phyloP scores from a whole-genome alignment of 2,888 invertebrate species.

The Anoncus sp. region DNA sequence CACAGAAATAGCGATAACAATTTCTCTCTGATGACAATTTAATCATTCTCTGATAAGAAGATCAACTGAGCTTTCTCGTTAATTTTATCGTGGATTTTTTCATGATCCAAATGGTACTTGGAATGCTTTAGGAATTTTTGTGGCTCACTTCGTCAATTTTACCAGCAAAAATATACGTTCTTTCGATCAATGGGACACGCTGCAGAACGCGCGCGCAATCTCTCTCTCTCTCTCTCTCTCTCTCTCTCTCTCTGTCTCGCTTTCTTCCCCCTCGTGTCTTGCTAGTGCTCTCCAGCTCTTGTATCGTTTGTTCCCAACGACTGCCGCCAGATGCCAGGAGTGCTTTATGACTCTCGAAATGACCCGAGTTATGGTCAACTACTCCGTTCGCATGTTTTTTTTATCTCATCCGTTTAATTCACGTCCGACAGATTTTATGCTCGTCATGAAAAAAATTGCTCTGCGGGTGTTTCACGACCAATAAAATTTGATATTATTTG shows the following conservation, averaged over 20 bases:
- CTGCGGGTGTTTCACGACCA: slow-evolving; percentile 34
- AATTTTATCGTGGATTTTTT: slow-evolving; percentile 6
- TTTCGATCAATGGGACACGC: slow-evolving; percentile 80
- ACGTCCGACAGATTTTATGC: slow-evolving; percentile 48
- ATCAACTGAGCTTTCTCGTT: not conserved
- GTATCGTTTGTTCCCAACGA: slow-evolving; percentile 69
- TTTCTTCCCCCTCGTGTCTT: slow-evolving; percentile 42
- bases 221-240: slow-evolving; percentile 57
- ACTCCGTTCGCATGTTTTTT: slow-evolving; percentile 63
- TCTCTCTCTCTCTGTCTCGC: slow-evolving; percentile 49
- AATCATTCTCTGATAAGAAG: not conserved
- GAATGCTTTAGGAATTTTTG: slow-evolving; percentile 44
- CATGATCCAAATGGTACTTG: not conserved
- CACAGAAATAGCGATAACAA: not conserved
- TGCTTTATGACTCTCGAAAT: slow-evolving; percentile 78
- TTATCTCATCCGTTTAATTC: slow-evolving; percentile 67
- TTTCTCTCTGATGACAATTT: slow-evolving; percentile 4
- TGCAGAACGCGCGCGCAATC: slow-evolving; percentile 77
- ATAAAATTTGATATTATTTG: slow-evolving; percentile 35
- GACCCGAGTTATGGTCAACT: slow-evolving; percentile 72
- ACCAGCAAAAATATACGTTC: slow-evolving; percentile 70
- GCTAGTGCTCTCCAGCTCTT: slow-evolving; percentile 42
- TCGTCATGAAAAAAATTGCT: slow-evolving; percentile 37
- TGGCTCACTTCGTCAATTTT: slow-evolving; percentile 68
- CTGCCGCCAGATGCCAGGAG: slow-evolving; percentile 78